Percentiles rank a stretch among this genome's conserved stretches.
phyloP scores from a whole-genome alignment of 2,888 invertebrate genomes.

The Geophilus truncorum region DNA sequence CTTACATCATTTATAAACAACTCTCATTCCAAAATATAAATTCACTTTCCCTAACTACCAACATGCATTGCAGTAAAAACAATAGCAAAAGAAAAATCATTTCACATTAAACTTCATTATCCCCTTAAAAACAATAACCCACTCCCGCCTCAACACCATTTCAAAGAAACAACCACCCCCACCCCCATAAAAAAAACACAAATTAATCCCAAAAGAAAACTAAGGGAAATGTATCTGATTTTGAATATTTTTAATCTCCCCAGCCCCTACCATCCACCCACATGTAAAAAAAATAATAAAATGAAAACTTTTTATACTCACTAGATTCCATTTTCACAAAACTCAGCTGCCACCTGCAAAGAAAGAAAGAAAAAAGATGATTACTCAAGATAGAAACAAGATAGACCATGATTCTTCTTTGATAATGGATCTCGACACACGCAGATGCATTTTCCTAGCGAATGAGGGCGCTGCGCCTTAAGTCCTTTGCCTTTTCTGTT shows the following conservation, averaged over 20 bases:
- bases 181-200: not conserved
- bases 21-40: no score
- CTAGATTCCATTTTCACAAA: not conserved
- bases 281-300: conserved; percentile 10
- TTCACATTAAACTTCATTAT: no score
- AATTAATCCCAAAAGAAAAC: not conserved
- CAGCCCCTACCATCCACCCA: no score
- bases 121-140: no score
- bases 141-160: no score
- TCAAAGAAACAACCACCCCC: no score
- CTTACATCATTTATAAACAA: no score
- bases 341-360: not conserved
- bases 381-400: not conserved
- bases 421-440: conserved; percentile 10
- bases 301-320: not conserved
- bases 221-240: not conserved
- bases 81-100: no score
- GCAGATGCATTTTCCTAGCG: no score
- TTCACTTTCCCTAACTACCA: not conserved
- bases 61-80: no score
- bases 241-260: no score
- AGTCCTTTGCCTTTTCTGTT: conserved; percentile 12
- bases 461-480: no score
- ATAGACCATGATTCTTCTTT: conserved; percentile 3
- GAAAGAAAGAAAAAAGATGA: not conserved